Evolutionary conservation across 2,113 vertebrate species (phyloP).

Genomic region (Pogona vitticeps): DNA sequence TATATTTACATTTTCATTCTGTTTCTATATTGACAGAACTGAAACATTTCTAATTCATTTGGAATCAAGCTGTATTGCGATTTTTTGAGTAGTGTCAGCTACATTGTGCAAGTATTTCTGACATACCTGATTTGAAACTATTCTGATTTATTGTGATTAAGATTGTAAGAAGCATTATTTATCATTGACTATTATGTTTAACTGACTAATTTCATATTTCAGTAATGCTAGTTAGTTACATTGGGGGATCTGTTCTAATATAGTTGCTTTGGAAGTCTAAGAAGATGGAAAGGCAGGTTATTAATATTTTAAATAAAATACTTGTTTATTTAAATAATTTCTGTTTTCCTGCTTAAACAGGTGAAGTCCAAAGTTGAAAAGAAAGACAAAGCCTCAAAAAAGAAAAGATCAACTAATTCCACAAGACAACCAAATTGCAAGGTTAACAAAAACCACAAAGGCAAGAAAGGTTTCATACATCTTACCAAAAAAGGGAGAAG

Average conservation of each 20-base stretch:
- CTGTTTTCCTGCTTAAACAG: neutral
- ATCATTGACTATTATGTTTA: neutral
- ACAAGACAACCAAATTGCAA: too few relatives aligned
- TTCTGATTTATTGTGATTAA: neutral
- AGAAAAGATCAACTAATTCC: too few relatives aligned
- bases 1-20: neutral
- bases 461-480: too few relatives aligned
- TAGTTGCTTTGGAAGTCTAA: neutral
- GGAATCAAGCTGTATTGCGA: neutral
- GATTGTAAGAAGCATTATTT: neutral
- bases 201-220: neutral
- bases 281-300: neutral
- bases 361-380: too few relatives aligned
- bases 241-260: neutral
- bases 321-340: neutral
- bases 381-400: too few relatives aligned
- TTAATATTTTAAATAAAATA: neutral
- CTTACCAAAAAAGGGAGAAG: too few relatives aligned
- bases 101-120: neutral
- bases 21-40: neutral
- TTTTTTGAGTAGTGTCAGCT: neutral
- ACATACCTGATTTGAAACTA: neutral
- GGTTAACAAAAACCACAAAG: too few relatives aligned
- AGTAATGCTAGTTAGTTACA: neutral
- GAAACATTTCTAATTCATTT: neutral